Base-by-base conservation (phyloP, 2,888 invertebrate species). In the Microctonus aethiopoides region DNA sequence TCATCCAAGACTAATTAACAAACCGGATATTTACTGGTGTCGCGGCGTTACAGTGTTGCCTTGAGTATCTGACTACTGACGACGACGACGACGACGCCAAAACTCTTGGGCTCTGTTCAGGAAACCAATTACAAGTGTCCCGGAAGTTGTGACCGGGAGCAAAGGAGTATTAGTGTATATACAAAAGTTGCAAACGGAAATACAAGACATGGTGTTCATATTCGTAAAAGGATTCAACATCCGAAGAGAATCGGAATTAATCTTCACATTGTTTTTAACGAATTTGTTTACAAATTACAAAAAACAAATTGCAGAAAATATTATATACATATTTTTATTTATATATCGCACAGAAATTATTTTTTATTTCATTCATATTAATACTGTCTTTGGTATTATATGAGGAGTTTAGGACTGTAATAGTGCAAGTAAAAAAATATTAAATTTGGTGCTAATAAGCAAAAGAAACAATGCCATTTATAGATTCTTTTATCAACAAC, bases 71-170 rank as follows among this genome's bases (percentile, higher is more conserved):
- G 46, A 46, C 46, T 46, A 46, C 16, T 46, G 46, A 46, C 46
- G 46, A 46, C 46, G 39, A 39, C n/a, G 39, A n/a, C n/a, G 29
- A 46, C 46, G 46, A 46, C 16, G 46, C 46, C 46, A 46, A 46
- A 46, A 16, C 64, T 56, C 64, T 65, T 65, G 64, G 64, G 54
- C 64, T 54, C 39, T 54, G 72, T 64, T 62, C 65, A 70, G 72
- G 77, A 81, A 83, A 83, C 78, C 83, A 83, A 83, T 83, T 83
- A 83, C 79, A 83, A 83, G 81, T 82, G 79, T 78, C 77, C 75
- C 72, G 76, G 75, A 81, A 83, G 80, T 83, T 80, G 74, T 76
- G 75, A 77, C 77, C 16, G 46, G 46, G 46, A n/a, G 46, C 16
- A 54, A 52, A 54, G 52, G 29, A 39, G 39, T 67, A 59, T 46